Conservation (phyloP, 1,140 invertebrate genomes). For the Nephila pilipes region DNA sequence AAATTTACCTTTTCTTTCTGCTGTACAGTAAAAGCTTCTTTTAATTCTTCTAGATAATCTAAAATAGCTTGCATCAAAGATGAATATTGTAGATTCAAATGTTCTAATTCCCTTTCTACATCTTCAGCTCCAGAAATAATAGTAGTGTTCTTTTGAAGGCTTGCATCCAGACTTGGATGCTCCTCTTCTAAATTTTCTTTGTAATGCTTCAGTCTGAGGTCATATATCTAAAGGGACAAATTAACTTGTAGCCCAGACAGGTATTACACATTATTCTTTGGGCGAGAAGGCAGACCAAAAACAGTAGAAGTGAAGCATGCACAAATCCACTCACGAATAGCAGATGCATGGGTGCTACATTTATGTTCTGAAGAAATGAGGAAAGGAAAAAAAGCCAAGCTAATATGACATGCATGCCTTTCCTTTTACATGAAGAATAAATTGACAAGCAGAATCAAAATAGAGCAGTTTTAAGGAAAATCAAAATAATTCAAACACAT, state of each 20-base stretch:
- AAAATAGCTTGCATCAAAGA: conserved; percentile 88
- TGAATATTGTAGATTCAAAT: conserved; percentile 89
- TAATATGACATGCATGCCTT: conserved; percentile 50
- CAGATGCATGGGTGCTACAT: conserved; percentile 62
- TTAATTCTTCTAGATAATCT: conserved; percentile 85
- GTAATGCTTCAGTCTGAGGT: conserved; percentile 92
- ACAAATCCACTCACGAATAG: conserved; percentile 72
- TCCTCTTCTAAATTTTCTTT: conserved; percentile 92
- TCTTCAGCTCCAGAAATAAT: conserved; percentile 86
- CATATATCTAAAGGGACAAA: conserved; percentile 88
- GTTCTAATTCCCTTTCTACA: conserved; percentile 92
- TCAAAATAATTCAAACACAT: conserved; percentile 19
- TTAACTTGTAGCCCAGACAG: conserved; percentile 64
- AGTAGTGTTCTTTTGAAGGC: conserved; percentile 81
- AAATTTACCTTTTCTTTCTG: conserved; percentile 77
- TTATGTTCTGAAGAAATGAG: conserved; percentile 51
- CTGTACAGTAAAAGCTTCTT: conserved; percentile 81
- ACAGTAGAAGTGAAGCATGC: conserved; percentile 69
- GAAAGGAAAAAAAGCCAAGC: conserved; percentile 68
- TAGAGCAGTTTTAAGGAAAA: conserved; percentile 8
- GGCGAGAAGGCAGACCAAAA: conserved; percentile 38
- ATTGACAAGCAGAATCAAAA: conserved; percentile 38
- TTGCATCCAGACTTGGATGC: conserved; percentile 89
- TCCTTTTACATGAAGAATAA: conserved; percentile 55
- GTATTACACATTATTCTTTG: conserved; percentile 36